Evolutionary conservation across 2,113 vertebrate genomes (phyloP).

Genomic region (Apeltes quadracus): DNA sequence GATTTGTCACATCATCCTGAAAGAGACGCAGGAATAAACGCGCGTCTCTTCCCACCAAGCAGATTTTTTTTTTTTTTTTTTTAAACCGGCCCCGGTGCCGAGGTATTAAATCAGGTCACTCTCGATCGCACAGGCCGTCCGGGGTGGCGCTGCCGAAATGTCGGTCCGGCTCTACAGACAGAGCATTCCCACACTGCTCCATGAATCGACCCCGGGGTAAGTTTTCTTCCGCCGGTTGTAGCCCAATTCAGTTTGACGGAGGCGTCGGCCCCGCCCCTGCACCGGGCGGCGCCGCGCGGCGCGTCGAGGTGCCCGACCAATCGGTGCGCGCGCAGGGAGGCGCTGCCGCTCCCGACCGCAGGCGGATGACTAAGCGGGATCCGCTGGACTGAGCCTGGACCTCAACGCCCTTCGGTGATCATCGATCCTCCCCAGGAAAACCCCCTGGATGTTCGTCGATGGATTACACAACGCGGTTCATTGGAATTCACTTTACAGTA

Average conservation of each 20-base stretch:
- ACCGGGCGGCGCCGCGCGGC: constrained; percentile 58
- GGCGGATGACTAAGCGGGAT: constrained; percentile 59
- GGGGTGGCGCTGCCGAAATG: constrained; percentile 32
- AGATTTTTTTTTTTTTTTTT: constrained; percentile 23
- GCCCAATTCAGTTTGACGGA: constrained; percentile 69
- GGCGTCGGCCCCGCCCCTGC: constrained; percentile 79
- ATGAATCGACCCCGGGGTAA: constrained; percentile 73
- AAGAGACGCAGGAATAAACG: constrained; percentile 51
- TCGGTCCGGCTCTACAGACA: constrained; percentile 59
- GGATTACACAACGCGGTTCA: too few relatives aligned
- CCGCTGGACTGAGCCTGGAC: not conserved
- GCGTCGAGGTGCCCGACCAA: constrained; percentile 62
- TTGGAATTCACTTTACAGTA: too few relatives aligned
- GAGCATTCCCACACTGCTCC: constrained; percentile 77
- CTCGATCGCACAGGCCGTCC: constrained; percentile 31
- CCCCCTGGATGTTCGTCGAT: too few relatives aligned
- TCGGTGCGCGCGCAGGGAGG: constrained; percentile 60
- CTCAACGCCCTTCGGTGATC: not conserved
- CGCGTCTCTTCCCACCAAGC: constrained; percentile 37
- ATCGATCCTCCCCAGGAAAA: not conserved
- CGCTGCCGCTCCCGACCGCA: constrained; percentile 46
- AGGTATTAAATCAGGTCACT: constrained; percentile 33
- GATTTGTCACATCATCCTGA: constrained; percentile 78
- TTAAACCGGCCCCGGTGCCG: constrained; percentile 38
- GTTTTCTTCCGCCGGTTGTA: constrained; percentile 77